Evolutionary conservation across 2,797 vertebrate genomes (phyloP).

Genomic region (Ara ararauna): DNA sequence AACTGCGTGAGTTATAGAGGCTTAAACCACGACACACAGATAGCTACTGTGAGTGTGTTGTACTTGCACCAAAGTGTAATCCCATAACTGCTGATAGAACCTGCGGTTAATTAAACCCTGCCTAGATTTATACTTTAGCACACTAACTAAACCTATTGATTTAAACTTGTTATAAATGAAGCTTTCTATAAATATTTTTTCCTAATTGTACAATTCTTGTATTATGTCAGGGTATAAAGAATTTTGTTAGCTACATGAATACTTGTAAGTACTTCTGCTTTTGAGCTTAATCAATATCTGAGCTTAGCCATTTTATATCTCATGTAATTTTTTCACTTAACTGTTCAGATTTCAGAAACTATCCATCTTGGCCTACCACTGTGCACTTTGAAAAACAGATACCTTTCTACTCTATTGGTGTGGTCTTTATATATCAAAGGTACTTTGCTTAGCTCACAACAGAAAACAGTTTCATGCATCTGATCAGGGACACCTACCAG

Average conservation of each 20-base stretch:
- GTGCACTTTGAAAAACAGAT: not conserved
- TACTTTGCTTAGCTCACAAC: not conserved
- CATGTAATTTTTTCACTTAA: not conserved
- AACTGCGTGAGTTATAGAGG: too few species aligned
- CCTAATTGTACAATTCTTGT: constrained; percentile 30
- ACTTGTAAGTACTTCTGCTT: not conserved
- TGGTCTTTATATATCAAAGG: not conserved
- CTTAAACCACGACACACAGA: not conserved
- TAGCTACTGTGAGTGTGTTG: not conserved
- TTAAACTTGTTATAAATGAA: not conserved
- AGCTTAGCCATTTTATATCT: not conserved
- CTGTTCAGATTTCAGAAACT: not conserved
- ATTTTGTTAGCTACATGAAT: not conserved
- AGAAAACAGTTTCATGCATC: accelerated
- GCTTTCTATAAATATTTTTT: not conserved
- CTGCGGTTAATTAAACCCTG: constrained; percentile 6
- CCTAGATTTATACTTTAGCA: not conserved
- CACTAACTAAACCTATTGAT: not conserved
- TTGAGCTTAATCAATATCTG: not conserved
- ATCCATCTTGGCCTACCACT: accelerated
- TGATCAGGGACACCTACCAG: not conserved
- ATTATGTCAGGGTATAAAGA: not conserved
- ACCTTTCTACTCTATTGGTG: accelerated
- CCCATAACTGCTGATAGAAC: not conserved
- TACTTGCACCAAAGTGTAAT: not conserved